These are phyloP conservation scores for Ophion ventricosus DNA, from an alignment of 2,888 invertebrate species.

Conservation along the genomic window DNA sequence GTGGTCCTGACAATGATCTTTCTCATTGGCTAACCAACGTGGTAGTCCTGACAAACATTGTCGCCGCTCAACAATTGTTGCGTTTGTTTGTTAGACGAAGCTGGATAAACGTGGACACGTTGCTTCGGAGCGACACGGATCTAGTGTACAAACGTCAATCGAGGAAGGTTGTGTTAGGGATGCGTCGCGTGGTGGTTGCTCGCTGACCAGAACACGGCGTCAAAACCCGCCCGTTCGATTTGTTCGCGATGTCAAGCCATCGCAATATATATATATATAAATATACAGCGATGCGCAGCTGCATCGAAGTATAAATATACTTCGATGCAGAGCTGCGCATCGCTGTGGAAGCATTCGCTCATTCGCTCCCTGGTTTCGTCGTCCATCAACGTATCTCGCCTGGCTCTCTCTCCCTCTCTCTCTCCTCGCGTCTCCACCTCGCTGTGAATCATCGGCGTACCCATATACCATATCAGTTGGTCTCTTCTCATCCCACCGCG, in stretches of 20 bases:
- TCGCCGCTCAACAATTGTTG: neutral
- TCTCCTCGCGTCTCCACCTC: neutral
- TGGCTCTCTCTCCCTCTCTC: constrained; percentile 7
- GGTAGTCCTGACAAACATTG: neutral
- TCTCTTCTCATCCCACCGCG: constrained; percentile 34
- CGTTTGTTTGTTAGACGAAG: constrained; percentile 6
- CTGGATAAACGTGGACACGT: constrained; percentile 21
- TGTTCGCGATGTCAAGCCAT: constrained; percentile 53
- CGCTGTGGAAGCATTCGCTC: constrained; percentile 46
- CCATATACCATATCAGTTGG: constrained; percentile 36
- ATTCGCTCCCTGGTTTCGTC: constrained; percentile 47
- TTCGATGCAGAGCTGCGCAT: constrained; percentile 42
- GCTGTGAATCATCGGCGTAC: constrained; percentile 43
- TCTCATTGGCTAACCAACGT: neutral
- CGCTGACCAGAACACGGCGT: constrained; percentile 37
- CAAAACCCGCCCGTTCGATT: constrained; percentile 52
- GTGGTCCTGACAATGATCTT: neutral
- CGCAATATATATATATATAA: constrained; percentile 19
- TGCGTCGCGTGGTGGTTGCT: constrained; percentile 11
- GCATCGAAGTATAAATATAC: constrained; percentile 26
- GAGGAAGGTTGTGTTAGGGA: constrained; percentile 9
- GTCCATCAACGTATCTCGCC: constrained; percentile 45
- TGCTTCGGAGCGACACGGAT: neutral
- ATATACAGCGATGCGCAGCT: constrained; percentile 48
- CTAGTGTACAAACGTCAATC: constrained; percentile 28